phyloP scores from a whole-genome alignment of 2,113 vertebrate genomes.

The Odocoileus virginianus region DNA sequence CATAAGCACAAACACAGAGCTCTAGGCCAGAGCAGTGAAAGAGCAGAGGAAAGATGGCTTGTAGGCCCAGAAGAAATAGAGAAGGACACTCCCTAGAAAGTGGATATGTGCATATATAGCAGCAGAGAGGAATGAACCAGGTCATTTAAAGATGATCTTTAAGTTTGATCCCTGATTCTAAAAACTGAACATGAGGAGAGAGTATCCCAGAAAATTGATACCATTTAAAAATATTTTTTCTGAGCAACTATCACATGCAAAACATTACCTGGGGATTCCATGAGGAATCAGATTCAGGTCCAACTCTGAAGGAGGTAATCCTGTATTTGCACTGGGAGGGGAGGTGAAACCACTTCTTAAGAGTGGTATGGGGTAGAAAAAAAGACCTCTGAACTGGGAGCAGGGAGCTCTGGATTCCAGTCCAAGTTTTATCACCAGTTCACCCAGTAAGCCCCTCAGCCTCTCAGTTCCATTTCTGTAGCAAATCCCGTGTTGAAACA shows the following conservation, averaged over 20 bases:
- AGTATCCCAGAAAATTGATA: background rate
- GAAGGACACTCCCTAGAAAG: background rate
- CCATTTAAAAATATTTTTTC: background rate
- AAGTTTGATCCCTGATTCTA: background rate
- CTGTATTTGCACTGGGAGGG: background rate
- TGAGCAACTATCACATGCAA: background rate
- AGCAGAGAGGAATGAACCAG: background rate
- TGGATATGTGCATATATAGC: background rate
- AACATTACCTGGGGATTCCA: background rate
- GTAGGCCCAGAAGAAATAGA: background rate
- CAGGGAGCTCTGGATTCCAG: background rate
- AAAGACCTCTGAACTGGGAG: background rate
- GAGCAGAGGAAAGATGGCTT: background rate
- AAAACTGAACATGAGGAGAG: background rate
- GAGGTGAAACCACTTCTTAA: background rate
- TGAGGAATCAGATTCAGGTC: background rate
- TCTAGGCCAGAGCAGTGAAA: background rate
- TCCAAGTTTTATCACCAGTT: background rate
- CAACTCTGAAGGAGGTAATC: background rate
- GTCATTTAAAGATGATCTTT: background rate
- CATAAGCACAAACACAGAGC: background rate
- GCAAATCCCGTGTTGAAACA: background rate
- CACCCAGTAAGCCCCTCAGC: background rate
- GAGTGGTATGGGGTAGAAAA: background rate
- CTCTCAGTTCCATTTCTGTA: background rate